Evolutionary conservation across 2,888 invertebrate species (phyloP).

Genomic region (Sceliomorpha sp.): DNA sequence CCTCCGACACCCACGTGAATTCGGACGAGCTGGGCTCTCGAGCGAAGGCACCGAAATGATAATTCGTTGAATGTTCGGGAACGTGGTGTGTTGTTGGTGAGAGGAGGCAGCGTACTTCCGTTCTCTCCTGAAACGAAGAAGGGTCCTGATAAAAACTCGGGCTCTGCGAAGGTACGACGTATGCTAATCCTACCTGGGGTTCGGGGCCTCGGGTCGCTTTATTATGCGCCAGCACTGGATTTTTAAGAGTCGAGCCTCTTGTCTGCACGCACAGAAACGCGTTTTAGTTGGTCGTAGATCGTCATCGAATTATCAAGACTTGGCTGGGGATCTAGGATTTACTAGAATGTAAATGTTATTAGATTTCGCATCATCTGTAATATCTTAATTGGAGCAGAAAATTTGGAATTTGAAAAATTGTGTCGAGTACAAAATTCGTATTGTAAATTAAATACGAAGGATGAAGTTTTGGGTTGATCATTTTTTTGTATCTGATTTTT

Average conservation of each 20-base stretch:
- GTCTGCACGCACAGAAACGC: slow-evolving; percentile 43
- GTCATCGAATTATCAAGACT: background rate
- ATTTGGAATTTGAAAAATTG: too few species aligned
- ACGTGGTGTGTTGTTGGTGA: slow-evolving; percentile 7
- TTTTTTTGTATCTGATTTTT: too few species aligned
- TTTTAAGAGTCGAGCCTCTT: slow-evolving; percentile 45
- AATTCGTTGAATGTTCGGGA: slow-evolving; percentile 33
- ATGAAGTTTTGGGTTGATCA: too few species aligned
- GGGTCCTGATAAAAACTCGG: slow-evolving; percentile 46
- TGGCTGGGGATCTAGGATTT: too few species aligned
- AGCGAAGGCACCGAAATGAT: slow-evolving; percentile 42
- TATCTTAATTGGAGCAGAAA: too few species aligned
- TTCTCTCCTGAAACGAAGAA: slow-evolving; percentile 43
- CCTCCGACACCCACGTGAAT: slow-evolving; percentile 50
- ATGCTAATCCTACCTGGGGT: slow-evolving; percentile 40
- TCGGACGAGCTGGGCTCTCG: background rate
- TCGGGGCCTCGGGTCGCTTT: slow-evolving; percentile 36
- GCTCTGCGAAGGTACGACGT: slow-evolving; percentile 35
- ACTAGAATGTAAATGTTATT: too few species aligned
- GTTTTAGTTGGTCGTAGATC: slow-evolving; percentile 4
- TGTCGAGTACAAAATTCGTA: too few species aligned
- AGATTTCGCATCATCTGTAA: too few species aligned
- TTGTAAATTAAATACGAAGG: too few species aligned
- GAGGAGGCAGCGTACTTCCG: slow-evolving; percentile 46
- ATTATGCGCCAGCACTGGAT: slow-evolving; percentile 46